phyloP scores from a whole-genome alignment of 1,140 invertebrate genomes.

The Alviniconcha marisindica region DNA sequence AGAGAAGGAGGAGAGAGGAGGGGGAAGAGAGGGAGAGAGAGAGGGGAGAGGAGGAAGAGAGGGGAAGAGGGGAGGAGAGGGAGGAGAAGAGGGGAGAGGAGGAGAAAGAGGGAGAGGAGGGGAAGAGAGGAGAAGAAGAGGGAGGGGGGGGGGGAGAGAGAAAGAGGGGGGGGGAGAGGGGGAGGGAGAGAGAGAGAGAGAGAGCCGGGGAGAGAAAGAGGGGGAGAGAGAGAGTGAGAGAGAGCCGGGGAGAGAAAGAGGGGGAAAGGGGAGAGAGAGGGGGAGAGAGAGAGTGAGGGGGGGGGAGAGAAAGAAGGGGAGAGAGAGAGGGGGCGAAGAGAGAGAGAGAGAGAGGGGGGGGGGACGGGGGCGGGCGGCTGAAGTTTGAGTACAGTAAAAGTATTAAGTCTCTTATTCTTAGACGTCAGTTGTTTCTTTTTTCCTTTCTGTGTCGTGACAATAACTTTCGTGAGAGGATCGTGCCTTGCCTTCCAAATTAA shows the following conservation, averaged over 20 bases:
- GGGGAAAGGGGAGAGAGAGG: background rate
- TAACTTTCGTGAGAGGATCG: too few species aligned
- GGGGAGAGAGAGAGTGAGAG: too few species aligned
- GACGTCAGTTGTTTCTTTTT: too few species aligned
- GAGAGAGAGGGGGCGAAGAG: background rate
- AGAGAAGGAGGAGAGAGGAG: background rate
- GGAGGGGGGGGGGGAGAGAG: background rate
- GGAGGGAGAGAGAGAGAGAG: constrained; percentile 6
- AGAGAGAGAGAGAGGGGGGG: constrained; percentile 17
- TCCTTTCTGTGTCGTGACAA: too few species aligned
- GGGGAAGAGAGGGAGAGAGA: background rate
- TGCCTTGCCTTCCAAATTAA: too few species aligned
- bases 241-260: too few species aligned
- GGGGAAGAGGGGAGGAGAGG: background rate
- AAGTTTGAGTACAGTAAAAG: too few species aligned
- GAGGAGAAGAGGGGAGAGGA: background rate
- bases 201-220: background rate
- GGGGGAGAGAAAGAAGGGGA: constrained; percentile 10
- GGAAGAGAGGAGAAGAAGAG: background rate
- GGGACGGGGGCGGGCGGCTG: too few species aligned
- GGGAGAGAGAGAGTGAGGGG: background rate
- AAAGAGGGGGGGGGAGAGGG: background rate
- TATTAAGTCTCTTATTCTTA: too few species aligned
- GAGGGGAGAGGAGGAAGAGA: background rate
- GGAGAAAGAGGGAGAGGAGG: constrained; percentile 9